Conservation (phyloP, 2,113 vertebrate genomes). For the Carlito syrichta region DNA sequence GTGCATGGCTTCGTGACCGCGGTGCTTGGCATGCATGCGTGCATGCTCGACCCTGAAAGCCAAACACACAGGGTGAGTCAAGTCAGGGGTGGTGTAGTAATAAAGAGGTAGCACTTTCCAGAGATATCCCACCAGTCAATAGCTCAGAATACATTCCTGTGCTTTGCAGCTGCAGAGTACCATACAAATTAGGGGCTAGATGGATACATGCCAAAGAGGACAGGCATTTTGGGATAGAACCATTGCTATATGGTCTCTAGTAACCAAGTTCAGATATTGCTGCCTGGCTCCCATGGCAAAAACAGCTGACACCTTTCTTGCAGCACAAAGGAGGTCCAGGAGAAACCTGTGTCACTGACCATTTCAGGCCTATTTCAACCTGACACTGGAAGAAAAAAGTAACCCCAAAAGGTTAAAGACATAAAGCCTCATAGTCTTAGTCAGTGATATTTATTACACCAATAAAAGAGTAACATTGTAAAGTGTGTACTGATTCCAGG, state of each 20-base stretch:
- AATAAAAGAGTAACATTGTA: background rate
- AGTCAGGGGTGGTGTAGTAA: background rate
- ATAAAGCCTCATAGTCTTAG: conserved; percentile 6
- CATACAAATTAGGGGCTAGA: background rate
- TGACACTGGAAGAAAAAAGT: conserved; percentile 32
- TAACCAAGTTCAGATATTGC: background rate
- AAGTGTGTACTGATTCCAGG: background rate
- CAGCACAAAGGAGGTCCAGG: background rate
- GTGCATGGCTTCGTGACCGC: conserved; percentile 98
- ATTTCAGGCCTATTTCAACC: conserved; percentile 30
- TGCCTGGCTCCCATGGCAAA: background rate
- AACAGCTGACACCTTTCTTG: background rate
- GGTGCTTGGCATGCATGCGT: conserved; percentile 97
- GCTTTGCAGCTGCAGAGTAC: background rate
- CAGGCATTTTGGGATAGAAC: background rate
- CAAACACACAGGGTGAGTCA: conserved; percentile 43
- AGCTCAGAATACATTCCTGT: background rate
- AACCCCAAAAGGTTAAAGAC: background rate
- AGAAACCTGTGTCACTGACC: background rate
- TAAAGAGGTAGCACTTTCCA: conserved; percentile 17
- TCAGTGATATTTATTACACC: conserved; percentile 22
- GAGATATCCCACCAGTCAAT: background rate
- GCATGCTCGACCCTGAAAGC: conserved; percentile 93
- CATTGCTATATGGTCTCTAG: background rate
- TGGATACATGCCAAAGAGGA: background rate